Evolutionary conservation across 2,113 vertebrate genomes (phyloP), one percentile per base, ranked within the genome.

Genomic region (Pitta sordida): DNA sequence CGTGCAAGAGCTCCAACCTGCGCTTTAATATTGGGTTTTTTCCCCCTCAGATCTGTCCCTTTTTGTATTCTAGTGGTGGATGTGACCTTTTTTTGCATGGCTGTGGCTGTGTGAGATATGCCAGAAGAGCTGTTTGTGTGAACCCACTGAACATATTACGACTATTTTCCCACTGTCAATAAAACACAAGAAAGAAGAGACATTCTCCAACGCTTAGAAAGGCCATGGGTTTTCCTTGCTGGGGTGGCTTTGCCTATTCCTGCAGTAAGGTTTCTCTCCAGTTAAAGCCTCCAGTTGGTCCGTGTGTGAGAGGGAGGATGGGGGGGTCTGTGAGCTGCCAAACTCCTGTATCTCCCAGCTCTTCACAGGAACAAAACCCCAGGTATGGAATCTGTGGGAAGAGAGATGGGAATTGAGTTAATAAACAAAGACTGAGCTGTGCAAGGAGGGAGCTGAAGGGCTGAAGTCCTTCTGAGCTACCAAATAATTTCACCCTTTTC

Each of bases 261-360:
- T 99, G 99, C 39, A 99, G 98, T 41, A 99, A 96, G 46, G 99
- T 99, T 96, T 99, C 99, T 98, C 99, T 98, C 99, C 99, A 99
- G 98, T 99, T 99, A 98, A 99, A 99, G 97, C 99, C 99, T 88
- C 99, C 99, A 44, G 99, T 99, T 32, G 99, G 99, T 96, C 99
- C 99, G 0, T 99, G 99, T 71, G 99, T 99, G 67, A 99, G 98
- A 14, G 99, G 99, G 85, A 99, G 97, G 95, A 99, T 99, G 52
- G 99, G 99, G 10, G 99, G 99, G 53, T 99, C 99, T 6, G 98
- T 99, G 74, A 99, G 98, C 97, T 99, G 99, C 99, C 99, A 99
- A 75, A 99, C 97, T 13, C 99, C 99, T 0, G 98, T 99, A 78
- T 99, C 99, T 49, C 98, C 99, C 94, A 99, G 95, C 91, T 99